A percentile compares a stretch with the other conserved stretches of the same genome.
Conservation (phyloP, 1,140 invertebrate species). For the Drosophila sulfurigaster region DNA sequence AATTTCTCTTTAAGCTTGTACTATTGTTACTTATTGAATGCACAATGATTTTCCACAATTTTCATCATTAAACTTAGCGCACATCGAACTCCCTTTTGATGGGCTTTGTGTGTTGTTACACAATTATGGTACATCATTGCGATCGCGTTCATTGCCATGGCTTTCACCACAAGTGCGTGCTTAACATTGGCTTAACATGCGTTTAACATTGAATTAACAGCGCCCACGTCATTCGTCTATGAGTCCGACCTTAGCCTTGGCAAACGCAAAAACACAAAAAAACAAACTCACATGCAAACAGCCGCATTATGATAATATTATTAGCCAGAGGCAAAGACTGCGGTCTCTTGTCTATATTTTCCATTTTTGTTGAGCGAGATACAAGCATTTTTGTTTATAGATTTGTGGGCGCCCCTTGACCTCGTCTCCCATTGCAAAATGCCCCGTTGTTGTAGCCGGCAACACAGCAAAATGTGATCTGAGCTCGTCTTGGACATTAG, state of each 20-base stretch:
- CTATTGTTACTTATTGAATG: background rate
- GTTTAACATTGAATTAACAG: constrained; percentile 75
- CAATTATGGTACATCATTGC: constrained; percentile 21
- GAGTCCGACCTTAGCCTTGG: constrained; percentile 69
- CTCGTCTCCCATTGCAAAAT: constrained; percentile 75
- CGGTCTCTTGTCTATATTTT: constrained; percentile 25
- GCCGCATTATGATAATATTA: constrained; percentile 51
- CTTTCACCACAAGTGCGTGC: constrained; percentile 60
- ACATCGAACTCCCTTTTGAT: constrained; percentile 9
- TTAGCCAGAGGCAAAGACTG: constrained; percentile 50
- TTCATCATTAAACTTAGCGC: background rate
- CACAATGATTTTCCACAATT: constrained; percentile 8
- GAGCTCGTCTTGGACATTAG: constrained; percentile 16
- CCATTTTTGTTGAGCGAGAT: constrained; percentile 29
- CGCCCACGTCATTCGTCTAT: constrained; percentile 49
- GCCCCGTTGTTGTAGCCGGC: constrained; percentile 57
- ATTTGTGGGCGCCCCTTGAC: constrained; percentile 60
- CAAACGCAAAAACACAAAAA: constrained; percentile 21
- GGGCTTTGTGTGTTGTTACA: constrained; percentile 14
- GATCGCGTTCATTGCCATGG: constrained; percentile 52
- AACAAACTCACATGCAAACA: constrained; percentile 43
- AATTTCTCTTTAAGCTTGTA: no score
- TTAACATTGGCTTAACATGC: constrained; percentile 64
- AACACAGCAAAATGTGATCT: constrained; percentile 7
- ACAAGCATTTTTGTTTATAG: constrained; percentile 41